A percentile compares a stretch with the other conserved stretches of the same genome.
Evolutionary conservation across 2,797 vertebrate species (phyloP).

Genomic region (Falco cherrug): DNA sequence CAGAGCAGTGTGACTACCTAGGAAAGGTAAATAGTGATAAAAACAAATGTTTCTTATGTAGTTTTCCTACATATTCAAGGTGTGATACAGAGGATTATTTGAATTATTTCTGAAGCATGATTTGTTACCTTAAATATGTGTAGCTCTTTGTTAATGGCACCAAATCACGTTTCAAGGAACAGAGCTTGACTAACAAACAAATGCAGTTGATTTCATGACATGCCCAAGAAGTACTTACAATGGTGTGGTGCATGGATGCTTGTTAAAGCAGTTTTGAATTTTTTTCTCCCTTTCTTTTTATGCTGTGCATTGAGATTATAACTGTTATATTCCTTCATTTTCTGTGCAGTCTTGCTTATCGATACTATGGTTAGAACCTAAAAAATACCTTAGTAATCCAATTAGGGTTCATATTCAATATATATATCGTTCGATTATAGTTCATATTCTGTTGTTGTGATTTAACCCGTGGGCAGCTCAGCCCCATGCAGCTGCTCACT

Average conservation of each 20-base stretch:
- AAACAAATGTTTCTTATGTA: not conserved
- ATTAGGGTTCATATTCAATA: not conserved
- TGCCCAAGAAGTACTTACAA: not conserved
- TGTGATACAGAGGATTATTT: not conserved
- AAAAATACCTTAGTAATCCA: not conserved
- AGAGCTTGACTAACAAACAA: not conserved
- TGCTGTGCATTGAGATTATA: not conserved
- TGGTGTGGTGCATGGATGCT: no score
- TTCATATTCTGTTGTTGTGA: not conserved
- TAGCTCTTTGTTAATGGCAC: not conserved
- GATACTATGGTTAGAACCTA: not conserved
- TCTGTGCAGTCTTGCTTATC: not conserved
- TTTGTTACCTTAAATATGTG: not conserved
- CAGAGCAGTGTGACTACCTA: not conserved
- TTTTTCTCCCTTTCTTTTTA: not conserved
- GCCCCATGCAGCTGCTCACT: accelerated
- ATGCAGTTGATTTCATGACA: not conserved
- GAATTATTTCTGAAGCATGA: not conserved
- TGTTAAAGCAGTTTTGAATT: not conserved
- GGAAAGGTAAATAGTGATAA: not conserved
- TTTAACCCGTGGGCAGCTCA: not conserved
- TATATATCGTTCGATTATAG: no score
- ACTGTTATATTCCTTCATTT: not conserved
- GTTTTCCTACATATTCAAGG: not conserved
- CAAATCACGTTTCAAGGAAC: not conserved